phyloP scores from a whole-genome alignment of 2,888 invertebrate genomes.

The Hedya salicella region DNA sequence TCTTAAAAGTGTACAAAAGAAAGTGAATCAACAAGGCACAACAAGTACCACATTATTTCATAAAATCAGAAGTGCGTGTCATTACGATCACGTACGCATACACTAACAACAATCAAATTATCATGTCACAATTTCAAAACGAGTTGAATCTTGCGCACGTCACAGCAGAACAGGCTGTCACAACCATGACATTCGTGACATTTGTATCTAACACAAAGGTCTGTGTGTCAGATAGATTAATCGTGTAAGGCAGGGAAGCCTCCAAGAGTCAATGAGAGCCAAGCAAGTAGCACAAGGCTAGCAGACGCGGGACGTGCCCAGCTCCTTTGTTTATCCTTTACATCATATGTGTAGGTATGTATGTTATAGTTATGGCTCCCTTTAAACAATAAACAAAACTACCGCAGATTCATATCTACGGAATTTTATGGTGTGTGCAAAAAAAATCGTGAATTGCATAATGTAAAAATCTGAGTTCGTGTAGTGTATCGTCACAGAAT shows the following conservation, averaged over 20 bases:
- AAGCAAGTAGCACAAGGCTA: conserved; percentile 54
- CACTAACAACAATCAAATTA: conserved; percentile 23
- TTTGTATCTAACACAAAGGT: conserved; percentile 35
- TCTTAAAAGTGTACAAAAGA: neutral
- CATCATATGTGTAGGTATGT: too few species aligned
- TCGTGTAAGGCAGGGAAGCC: conserved; percentile 33
- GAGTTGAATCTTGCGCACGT: conserved; percentile 23
- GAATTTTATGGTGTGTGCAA: conserved; percentile 28
- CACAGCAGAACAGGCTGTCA: conserved; percentile 22
- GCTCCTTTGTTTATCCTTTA: neutral
- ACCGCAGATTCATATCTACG: conserved; percentile 36
- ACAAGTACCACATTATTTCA: neutral
- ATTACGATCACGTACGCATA: conserved; percentile 6
- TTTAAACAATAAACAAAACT: conserved; percentile 38
- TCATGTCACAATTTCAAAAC: conserved; percentile 32
- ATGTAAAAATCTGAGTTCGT: conserved; percentile 1
- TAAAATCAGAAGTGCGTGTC: neutral
- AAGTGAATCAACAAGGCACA: too few species aligned
- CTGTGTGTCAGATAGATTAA: conserved; percentile 41
- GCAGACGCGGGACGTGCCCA: conserved; percentile 53
- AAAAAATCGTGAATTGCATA: conserved; percentile 21
- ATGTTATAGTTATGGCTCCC: conserved; percentile 25
- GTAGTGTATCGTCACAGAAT: neutral
- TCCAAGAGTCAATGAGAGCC: conserved; percentile 30
- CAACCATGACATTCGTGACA: conserved; percentile 37